Evolutionary conservation across 2,113 vertebrate genomes (phyloP), one percentile per base, ranked within the genome.

Genomic region (Nanorana parkeri): DNA sequence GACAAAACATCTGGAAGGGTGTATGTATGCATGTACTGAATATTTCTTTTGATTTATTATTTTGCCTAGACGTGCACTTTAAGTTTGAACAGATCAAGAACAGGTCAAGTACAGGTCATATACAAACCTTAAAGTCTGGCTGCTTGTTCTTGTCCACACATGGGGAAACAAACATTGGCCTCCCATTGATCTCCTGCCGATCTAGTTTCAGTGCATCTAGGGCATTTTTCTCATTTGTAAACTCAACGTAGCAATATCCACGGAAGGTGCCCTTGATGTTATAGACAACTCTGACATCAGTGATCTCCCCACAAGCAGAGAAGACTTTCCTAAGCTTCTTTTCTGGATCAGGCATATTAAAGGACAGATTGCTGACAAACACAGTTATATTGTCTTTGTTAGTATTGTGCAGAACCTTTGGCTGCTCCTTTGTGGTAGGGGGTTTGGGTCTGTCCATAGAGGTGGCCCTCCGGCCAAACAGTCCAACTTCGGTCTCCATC

Each of bases 81-180:
- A 36, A 47, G 5, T 47, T 47, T 47, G 6, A 47, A 47, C 8
- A 47, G 8, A 13, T 15, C 11, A 15, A 47, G 13, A 2, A 13
- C 13, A 47, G 2, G 32, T 36, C 32, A 47, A 47, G 5, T 60
- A 60, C 58, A 19, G 28, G 26, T 32, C 13, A 26, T 3, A 13
- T 13, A 2, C 36, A 24, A 85, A 98, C 98, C 97, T 99, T 99
- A 0, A 98, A 98, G 51, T 98, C 95, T 0, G 97, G 97, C 52
- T 99, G 96, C 88, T 96, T 98, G 92, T 89, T 96, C 91, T 99
- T 99, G 88, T 99, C 98, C 2, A 99, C 92, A 69, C 96, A 99
- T 0, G 97, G 98, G 1, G 97, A 99, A 6, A 99, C 97, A 81
- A 97, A 99, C 96, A 99, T 97, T 0, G 97, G 97, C 84, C 98